phyloP scores from a whole-genome alignment of 2,888 invertebrate species.

The Aporophyla lueneburgensis region DNA sequence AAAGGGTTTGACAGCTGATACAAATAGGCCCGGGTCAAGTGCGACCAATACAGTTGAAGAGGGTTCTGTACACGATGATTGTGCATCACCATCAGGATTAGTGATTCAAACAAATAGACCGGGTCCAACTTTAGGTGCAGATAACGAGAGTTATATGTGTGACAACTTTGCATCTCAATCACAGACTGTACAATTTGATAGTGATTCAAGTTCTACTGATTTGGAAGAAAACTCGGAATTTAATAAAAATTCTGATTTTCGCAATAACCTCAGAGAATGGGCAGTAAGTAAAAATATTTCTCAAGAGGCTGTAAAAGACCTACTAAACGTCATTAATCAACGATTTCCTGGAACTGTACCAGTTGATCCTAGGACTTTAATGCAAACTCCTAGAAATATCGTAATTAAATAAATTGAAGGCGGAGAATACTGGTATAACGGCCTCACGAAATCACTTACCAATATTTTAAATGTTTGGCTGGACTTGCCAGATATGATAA shows the following conservation, averaged over 20 bases:
- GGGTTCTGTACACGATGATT: too few relatives aligned
- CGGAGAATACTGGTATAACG: slow-evolving; percentile 61
- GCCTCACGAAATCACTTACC: slow-evolving; percentile 38
- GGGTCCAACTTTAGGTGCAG: slow-evolving; percentile 2
- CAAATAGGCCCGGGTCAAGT: too few relatives aligned
- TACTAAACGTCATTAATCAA: slow-evolving; percentile 3
- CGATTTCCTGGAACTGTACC: slow-evolving; percentile 24
- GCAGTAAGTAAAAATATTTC: too few relatives aligned
- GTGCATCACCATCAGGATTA: too few relatives aligned
- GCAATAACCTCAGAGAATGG: too few relatives aligned
- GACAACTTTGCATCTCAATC: slow-evolving; percentile 1
- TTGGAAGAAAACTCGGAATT: too few relatives aligned
- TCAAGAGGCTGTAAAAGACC: slow-evolving; percentile 7
- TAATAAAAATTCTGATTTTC: too few relatives aligned
- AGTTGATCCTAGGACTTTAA: slow-evolving; percentile 38
- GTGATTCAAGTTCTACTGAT: too few relatives aligned
- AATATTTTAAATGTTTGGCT: slow-evolving; percentile 1
- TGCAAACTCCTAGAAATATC: slow-evolving; percentile 33
- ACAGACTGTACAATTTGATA: too few relatives aligned
- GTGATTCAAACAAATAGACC: neutral
- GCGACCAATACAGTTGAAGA: too few relatives aligned
- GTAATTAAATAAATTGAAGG: slow-evolving; percentile 43
- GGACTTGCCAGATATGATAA: too few relatives aligned
- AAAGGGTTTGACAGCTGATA: too few relatives aligned
- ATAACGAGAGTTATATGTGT: slow-evolving; percentile 3